phyloP scores from a whole-genome alignment of 1,140 invertebrate genomes.

The Pogonomyrmex barbatus region DNA sequence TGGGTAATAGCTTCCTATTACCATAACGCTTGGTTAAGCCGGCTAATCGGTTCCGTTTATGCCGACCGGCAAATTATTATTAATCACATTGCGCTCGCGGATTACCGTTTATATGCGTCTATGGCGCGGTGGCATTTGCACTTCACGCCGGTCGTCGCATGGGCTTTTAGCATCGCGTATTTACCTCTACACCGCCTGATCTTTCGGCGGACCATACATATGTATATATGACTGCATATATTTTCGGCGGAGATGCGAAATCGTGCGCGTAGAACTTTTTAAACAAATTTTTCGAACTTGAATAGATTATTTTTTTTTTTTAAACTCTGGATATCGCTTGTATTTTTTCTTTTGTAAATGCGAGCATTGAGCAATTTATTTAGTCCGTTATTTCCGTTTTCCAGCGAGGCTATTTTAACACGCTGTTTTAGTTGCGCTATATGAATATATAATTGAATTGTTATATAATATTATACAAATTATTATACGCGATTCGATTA shows the following conservation, averaged over 20 bases:
- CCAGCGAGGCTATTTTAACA: background rate
- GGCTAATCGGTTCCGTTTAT: conserved; percentile 83
- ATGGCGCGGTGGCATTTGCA: conserved; percentile 71
- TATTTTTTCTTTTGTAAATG: background rate
- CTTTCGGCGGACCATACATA: background rate
- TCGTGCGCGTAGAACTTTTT: background rate
- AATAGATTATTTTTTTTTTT: background rate
- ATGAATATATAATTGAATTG: conserved; percentile 30
- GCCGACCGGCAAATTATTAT: conserved; percentile 83
- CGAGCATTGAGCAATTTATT: background rate
- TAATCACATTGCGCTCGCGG: conserved; percentile 80
- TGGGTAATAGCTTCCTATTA: conserved; percentile 82
- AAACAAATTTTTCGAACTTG: background rate
- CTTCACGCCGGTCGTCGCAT: conserved; percentile 46
- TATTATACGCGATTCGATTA: conserved; percentile 16
- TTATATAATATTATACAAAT: conserved; percentile 9
- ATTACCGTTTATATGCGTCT: conserved; percentile 76
- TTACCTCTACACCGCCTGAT: background rate
- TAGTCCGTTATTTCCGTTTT: background rate
- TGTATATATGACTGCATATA: background rate
- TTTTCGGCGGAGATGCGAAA: background rate
- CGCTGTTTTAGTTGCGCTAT: background rate
- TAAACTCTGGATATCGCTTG: background rate
- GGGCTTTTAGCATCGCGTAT: conserved; percentile 45
- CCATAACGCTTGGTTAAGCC: conserved; percentile 82